Evolutionary conservation across 2,113 vertebrate species (phyloP), one percentile per base, ranked within the genome.

Genomic region (Semnopithecus entellus): DNA sequence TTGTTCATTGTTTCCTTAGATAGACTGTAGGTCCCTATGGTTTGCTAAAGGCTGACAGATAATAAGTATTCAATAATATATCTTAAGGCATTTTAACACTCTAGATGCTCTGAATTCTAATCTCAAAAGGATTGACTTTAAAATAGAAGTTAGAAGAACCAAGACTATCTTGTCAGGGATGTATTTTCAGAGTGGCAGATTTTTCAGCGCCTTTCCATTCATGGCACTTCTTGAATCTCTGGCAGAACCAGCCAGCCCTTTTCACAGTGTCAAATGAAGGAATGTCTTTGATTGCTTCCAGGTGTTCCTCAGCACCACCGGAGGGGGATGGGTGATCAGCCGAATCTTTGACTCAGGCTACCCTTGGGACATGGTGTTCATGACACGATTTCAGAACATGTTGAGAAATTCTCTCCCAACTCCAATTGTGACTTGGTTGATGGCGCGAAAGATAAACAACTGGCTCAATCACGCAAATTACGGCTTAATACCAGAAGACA

Each of bases 271-370:
- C 23, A 38, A 61, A 40, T 59, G 45, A 27, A 94, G 75, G 18
- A 38, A 25, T 14, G 27, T 91, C 16, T 96, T 13, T 17, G 1
- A 59, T 96, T 75, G 73, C 50, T 97, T 94, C 59, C 96, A 99
- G 99, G 99, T 99, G 6, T 99, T 98, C 45, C 95, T 99, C 75
- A 99, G 99, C 98, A 99, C 99, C 3, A 97, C 98, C 0, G 55
- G 97, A 93, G 99, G 99, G 0, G 59, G 98, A 9, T 99, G 99
- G 99, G 97, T 99, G 45, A 18, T 99, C 0, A 98, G 99, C 88
- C 98, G 98, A 0, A 96, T 99, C 97, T 99, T 97, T 32, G 97
- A 94, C 20, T 97, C 92, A 0, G 99, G 99, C 38, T 98, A 99
- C 61, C 99, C 99, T 0, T 87, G 99, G 97, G 99, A 99, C 97